Conservation (phyloP, 1,140 invertebrate species). For the Acromyrmex echinatior region DNA sequence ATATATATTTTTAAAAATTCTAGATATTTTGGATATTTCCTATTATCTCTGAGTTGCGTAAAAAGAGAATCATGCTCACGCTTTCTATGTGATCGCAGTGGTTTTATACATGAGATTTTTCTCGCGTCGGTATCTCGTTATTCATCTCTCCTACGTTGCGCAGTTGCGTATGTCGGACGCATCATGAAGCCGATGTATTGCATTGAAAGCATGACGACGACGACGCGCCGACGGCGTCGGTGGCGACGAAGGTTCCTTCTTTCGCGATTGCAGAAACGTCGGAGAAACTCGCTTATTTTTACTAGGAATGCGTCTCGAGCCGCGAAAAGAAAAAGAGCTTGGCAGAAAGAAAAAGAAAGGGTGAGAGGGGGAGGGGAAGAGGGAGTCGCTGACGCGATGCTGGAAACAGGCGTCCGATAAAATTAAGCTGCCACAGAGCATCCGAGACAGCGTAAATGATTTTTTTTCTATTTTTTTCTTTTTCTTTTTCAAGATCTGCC, state of each 20-base stretch:
- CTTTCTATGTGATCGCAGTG: background rate
- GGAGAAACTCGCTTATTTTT: slow-evolving; percentile 72
- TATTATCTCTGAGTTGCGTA: background rate
- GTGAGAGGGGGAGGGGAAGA: background rate
- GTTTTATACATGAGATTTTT: background rate
- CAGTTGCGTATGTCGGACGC: slow-evolving; percentile 2
- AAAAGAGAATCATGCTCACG: background rate
- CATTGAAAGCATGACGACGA: slow-evolving; percentile 49
- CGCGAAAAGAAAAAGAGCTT: slow-evolving; percentile 24
- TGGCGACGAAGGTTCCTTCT: slow-evolving; percentile 1
- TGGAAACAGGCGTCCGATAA: slow-evolving; percentile 64
- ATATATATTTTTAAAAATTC: background rate
- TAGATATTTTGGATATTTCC: background rate
- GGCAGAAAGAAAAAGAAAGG: slow-evolving; percentile 4
- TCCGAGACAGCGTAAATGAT: slow-evolving; percentile 17
- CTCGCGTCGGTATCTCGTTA: slow-evolving; percentile 12
- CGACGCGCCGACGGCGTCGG: background rate
- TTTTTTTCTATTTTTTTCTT: background rate
- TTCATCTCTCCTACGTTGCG: background rate
- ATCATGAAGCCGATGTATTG: slow-evolving; percentile 23
- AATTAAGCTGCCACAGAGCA: slow-evolving; percentile 64
- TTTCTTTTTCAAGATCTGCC: background rate
- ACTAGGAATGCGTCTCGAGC: slow-evolving; percentile 67
- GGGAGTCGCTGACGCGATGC: slow-evolving; percentile 64
- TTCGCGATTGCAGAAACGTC: slow-evolving; percentile 64